A percentile compares a stretch with the other conserved stretches of the same genome.
phyloP scores from a whole-genome alignment of 2,113 vertebrate species.

The Seriola rivoliana region DNA sequence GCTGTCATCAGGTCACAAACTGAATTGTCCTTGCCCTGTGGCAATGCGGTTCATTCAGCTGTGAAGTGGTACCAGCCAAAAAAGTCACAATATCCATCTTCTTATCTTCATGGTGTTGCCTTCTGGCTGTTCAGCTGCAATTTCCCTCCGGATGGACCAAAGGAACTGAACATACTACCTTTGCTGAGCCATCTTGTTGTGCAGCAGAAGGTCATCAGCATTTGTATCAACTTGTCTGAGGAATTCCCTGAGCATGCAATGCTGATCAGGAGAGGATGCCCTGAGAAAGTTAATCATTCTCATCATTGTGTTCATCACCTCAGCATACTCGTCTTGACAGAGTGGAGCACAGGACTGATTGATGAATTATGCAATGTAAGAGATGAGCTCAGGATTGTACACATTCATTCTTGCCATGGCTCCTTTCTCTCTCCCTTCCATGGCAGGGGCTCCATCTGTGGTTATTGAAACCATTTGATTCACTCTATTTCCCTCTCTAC shows the following conservation, averaged over 20 bases:
- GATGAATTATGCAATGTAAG: conserved; percentile 51
- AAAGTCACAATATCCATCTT: no score
- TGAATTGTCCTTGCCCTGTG: conserved; percentile 4
- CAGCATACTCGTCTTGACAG: conserved; percentile 54
- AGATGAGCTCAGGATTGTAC: conserved; percentile 39
- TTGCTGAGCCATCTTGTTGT: conserved; percentile 32
- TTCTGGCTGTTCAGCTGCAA: neutral
- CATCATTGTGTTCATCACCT: conserved; percentile 53
- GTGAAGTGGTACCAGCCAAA: no score
- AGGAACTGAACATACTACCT: neutral
- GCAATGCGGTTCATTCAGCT: no score
- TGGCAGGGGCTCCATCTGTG: conserved; percentile 51
- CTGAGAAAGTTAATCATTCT: conserved; percentile 47
- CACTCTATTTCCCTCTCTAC: no score
- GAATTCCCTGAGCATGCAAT: conserved; percentile 34
- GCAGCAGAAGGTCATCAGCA: conserved; percentile 39
- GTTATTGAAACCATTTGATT: conserved; percentile 26
- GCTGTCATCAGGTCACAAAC: conserved; percentile 29
- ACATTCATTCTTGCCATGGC: conserved; percentile 43
- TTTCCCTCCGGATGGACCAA: conserved; percentile 11
- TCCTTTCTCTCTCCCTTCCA: conserved; percentile 48
- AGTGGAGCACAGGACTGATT: conserved; percentile 41
- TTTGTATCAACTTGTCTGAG: conserved; percentile 32
- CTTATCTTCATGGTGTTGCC: neutral
- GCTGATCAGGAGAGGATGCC: conserved; percentile 34